These are phyloP conservation scores for Coenonympha glycerion DNA, from an alignment of 2,888 invertebrate genomes.

Conservation along the genomic window DNA sequence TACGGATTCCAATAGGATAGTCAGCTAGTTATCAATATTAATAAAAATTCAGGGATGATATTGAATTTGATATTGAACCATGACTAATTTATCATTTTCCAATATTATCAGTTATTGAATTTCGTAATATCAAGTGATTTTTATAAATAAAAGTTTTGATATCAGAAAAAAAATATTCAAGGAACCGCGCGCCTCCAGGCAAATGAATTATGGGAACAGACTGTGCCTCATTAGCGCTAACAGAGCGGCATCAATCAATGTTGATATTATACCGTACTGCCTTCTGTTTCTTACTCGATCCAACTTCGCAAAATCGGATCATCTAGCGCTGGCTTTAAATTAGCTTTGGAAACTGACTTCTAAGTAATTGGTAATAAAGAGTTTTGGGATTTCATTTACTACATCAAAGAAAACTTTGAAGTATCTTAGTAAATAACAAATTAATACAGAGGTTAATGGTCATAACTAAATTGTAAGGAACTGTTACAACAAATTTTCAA, in stretches of 20 bases:
- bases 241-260: slow-evolving; percentile 60
- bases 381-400: background rate
- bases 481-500: background rate
- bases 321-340: background rate
- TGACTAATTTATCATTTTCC: no score
- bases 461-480: no score
- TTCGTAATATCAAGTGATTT: no score
- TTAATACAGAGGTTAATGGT: no score
- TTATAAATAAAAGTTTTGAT: slow-evolving; percentile 28
- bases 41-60: no score
- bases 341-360: background rate
- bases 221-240: slow-evolving; percentile 62
- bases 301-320: slow-evolving; percentile 10
- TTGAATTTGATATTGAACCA: no score
- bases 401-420: background rate
- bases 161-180: slow-evolving; percentile 17
- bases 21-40: no score
- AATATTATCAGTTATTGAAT: no score
- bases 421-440: no score
- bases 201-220: slow-evolving; percentile 43
- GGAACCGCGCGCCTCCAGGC: slow-evolving; percentile 40
- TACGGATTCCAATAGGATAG: no score
- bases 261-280: slow-evolving; percentile 52
- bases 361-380: slow-evolving; percentile 1
- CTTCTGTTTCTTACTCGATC: slow-evolving; percentile 22